phyloP scores from a whole-genome alignment of 2,113 vertebrate genomes.

The Vicugna pacos region DNA sequence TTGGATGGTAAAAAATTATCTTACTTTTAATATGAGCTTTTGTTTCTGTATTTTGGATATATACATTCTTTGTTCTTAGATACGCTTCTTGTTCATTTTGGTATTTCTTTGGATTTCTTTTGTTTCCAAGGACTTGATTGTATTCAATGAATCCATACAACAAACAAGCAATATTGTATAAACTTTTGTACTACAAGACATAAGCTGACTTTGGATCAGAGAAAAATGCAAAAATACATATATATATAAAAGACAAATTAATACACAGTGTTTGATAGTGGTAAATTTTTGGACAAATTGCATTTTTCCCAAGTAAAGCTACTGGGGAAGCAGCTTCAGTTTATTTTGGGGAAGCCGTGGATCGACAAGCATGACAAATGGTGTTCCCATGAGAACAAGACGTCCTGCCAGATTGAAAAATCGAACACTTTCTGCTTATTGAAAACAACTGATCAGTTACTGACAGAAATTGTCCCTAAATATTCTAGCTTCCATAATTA shows the following conservation, averaged over 20 bases:
- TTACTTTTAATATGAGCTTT: neutral
- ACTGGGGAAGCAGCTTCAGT: neutral
- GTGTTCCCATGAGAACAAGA: neutral
- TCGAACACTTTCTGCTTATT: neutral
- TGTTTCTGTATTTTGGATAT: neutral
- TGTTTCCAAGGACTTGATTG: neutral
- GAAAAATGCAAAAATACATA: neutral
- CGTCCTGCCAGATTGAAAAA: neutral
- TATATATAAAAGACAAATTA: neutral
- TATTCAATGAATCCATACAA: neutral
- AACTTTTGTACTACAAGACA: neutral
- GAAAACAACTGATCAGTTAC: neutral
- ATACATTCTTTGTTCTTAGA: neutral
- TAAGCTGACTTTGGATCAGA: neutral
- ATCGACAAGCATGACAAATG: neutral
- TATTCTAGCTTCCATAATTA: conserved; percentile 6
- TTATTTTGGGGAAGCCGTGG: neutral
- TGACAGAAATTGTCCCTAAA: neutral
- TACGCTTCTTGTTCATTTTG: neutral
- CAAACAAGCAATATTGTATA: neutral
- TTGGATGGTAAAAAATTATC: neutral
- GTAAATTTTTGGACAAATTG: neutral
- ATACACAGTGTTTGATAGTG: neutral
- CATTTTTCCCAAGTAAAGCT: neutral
- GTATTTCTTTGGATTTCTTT: neutral